phyloP scores from a whole-genome alignment of 2,113 vertebrate species.

The Athene cunicularia region DNA sequence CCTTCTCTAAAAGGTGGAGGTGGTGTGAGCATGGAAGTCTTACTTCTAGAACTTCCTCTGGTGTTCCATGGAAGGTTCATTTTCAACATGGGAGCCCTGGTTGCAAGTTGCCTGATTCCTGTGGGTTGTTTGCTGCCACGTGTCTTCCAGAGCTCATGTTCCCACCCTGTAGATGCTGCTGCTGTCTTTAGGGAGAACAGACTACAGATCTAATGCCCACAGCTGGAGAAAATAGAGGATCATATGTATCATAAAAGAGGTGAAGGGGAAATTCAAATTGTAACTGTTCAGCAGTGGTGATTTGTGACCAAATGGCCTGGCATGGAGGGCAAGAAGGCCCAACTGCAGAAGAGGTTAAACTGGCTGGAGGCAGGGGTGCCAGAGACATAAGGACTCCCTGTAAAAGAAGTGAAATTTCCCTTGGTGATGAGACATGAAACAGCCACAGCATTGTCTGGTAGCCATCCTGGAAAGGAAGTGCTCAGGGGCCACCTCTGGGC shows the following conservation, averaged over 20 bases:
- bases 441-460: accelerated
- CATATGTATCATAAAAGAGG: background rate
- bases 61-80: background rate
- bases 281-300: background rate
- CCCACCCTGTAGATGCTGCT: background rate
- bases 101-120: accelerated
- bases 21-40: background rate
- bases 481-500: background rate
- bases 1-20: background rate
- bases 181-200: background rate
- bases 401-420: background rate
- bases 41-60: background rate
- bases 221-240: background rate
- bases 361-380: background rate
- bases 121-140: accelerated
- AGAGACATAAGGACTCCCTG: no score
- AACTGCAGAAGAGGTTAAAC: background rate
- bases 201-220: background rate
- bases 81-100: background rate
- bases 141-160: background rate
- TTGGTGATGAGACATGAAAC: background rate
- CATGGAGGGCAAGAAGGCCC: background rate
- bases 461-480: no score
- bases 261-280: background rate
- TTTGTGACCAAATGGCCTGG: background rate